Evolutionary conservation across 2,797 vertebrate genomes (phyloP).

Genomic region (Urophycis tenuis): DNA sequence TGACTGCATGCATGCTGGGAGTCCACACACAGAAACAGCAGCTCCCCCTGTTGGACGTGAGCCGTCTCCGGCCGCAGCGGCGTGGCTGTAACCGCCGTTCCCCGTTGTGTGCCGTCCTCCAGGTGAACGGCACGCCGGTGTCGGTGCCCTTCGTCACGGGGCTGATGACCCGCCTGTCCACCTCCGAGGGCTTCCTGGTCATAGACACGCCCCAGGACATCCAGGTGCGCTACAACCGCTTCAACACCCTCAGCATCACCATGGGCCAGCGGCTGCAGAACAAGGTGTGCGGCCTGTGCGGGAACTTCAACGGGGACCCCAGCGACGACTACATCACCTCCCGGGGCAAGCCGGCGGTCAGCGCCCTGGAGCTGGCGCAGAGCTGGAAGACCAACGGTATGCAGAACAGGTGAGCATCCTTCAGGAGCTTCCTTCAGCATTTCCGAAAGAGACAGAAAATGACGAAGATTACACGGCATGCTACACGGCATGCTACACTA

Average conservation of each 20-base stretch:
- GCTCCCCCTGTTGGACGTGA: neutral
- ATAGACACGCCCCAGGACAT: slow-evolving; percentile 96
- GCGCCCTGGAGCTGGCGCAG: slow-evolving; percentile 90
- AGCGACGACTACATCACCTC: slow-evolving; percentile 90
- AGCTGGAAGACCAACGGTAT: slow-evolving; percentile 99
- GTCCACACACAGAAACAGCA: neutral
- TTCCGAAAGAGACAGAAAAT: neutral
- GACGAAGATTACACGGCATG: neutral
- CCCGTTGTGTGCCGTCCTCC: neutral
- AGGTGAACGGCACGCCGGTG: slow-evolving; percentile 94
- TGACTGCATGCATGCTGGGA: neutral
- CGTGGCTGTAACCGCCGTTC: neutral
- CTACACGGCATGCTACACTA: neutral
- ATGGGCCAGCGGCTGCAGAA: slow-evolving; percentile 92
- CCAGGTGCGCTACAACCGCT: slow-evolving; percentile 91
- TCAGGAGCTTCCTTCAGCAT: too few species aligned
- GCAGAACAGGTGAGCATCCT: slow-evolving; percentile 84
- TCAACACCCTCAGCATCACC: slow-evolving; percentile 89
- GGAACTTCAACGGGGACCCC: slow-evolving; percentile 93
- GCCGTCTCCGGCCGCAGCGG: neutral
- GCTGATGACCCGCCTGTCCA: slow-evolving; percentile 89
- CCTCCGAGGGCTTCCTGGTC: slow-evolving; percentile 90
- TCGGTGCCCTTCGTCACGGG: slow-evolving; percentile 91
- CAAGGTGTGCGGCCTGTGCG: slow-evolving; percentile 95
- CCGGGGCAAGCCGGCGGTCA: slow-evolving; percentile 84